Conservation (phyloP, 2,797 vertebrate species). For the Tauraco hartlaubi region DNA sequence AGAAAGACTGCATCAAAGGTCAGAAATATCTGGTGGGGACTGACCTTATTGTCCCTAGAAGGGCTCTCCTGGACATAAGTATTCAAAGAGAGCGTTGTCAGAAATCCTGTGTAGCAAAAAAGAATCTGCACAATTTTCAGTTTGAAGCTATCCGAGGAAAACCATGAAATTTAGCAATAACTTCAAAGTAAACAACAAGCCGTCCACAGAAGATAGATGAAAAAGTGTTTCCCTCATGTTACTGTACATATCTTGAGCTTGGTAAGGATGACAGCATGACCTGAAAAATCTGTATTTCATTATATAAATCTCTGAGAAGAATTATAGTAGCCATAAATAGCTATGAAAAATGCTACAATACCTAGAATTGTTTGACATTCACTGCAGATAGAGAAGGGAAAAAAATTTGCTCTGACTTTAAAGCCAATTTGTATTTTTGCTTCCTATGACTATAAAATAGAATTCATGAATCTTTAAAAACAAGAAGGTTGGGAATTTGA, state of each 20-base stretch:
- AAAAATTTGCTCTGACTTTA: neutral
- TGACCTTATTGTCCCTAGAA: neutral
- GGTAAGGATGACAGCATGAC: neutral
- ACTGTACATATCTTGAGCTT: neutral
- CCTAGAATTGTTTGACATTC: neutral
- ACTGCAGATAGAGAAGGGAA: neutral
- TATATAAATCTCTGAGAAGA: neutral
- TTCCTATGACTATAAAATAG: neutral
- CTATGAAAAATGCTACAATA: neutral
- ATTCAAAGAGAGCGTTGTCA: neutral
- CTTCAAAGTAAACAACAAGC: neutral
- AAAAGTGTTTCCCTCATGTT: neutral
- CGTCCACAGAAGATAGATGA: neutral
- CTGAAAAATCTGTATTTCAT: neutral
- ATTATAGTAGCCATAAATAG: neutral
- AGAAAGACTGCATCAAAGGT: neutral
- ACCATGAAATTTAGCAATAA: neutral
- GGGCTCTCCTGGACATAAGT: neutral
- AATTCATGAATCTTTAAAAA: neutral
- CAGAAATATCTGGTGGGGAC: neutral
- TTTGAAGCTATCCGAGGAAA: neutral
- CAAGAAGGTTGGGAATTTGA: neutral
- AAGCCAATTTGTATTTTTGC: neutral
- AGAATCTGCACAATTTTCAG: neutral
- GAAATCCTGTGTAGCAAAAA: neutral